Conservation (phyloP, 2,113 vertebrate genomes). For the Prinia subflava region DNA sequence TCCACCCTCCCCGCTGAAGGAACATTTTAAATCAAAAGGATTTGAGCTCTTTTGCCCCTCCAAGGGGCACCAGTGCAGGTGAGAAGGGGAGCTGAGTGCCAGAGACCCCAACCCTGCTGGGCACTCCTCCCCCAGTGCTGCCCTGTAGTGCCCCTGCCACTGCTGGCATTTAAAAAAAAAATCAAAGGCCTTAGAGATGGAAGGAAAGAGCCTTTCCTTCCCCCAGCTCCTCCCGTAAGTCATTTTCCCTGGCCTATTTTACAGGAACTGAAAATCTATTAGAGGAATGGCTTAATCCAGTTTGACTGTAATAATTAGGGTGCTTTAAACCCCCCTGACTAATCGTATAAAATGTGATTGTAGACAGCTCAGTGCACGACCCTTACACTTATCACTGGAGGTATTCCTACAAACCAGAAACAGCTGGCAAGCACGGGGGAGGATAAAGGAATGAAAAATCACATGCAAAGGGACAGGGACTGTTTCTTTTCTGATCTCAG, state of each 20-base stretch:
- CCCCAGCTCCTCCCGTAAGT: background rate
- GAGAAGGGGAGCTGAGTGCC: background rate
- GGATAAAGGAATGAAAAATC: background rate
- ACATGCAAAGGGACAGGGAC: background rate
- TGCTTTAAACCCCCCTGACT: slow-evolving; percentile 52
- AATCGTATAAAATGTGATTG: slow-evolving; percentile 55
- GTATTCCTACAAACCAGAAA: slow-evolving; percentile 27
- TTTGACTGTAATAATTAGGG: slow-evolving; percentile 64
- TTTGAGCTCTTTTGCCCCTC: background rate
- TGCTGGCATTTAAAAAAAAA: background rate
- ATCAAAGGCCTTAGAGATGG: background rate
- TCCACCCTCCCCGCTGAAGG: background rate
- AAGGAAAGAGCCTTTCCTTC: background rate
- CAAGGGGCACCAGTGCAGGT: background rate
- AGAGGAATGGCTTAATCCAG: slow-evolving; percentile 55
- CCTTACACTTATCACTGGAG: slow-evolving; percentile 43
- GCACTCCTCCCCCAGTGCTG: background rate
- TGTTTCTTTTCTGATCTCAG: background rate
- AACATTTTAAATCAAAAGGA: background rate
- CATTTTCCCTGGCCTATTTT: slow-evolving; percentile 53
- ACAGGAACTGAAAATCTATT: slow-evolving; percentile 61
- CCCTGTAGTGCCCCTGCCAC: background rate
- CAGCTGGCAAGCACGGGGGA: slow-evolving; percentile 13
- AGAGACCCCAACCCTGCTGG: background rate
- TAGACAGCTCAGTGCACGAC: slow-evolving; percentile 44